Base-by-base conservation (phyloP, 2,797 vertebrate species). In the Melanotaenia parkinsoni region DNA sequence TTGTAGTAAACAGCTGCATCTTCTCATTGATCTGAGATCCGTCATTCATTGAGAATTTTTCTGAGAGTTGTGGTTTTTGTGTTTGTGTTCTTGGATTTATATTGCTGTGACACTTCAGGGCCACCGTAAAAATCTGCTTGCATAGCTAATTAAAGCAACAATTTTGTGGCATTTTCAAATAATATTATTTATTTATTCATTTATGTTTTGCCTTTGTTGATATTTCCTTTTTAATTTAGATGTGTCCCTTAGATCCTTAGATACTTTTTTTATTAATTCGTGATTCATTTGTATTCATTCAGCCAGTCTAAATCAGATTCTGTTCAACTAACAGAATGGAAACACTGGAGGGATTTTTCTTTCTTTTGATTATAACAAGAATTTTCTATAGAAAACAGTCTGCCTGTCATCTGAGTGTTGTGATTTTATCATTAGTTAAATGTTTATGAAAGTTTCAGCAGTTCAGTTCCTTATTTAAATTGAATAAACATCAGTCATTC, bases 281-380 rank as follows among this genome's bases (percentile, higher is more conserved):
- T 69, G 18, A 8, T 33, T 47, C 3, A 16, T 82, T 80, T 67
- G n/a, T 77, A 82, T 83, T 85, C 67, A 76, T 71, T 37, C 37
- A 33, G 76, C 72, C 54, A 13, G 53, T 67, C 63, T 76, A 72
- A 76, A 74, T 78, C 63, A 63, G 57, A 40, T 58, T 54, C 22
- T 53, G 53, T 75, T 83, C 45, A 59, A 74, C 63, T 68, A 83
- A 72, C 68, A 57, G 24, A 74, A 74, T 74, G 51, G 71, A 75
- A 32, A 76, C 58, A 63, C 70, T 64, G 58, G 72, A 72, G 7
- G 13, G 51, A 61, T 79, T 64, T 51, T 47, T 68, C 47, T 86
- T 47, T 67, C 45, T 85, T 70, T 63, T 61, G 63, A 73, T 73
- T 78, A 78, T 82, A 85, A 87, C 86, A 80, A 77, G 11, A 13